phyloP scores from a whole-genome alignment of 1,140 invertebrate genomes.

The Atopsyche davidsoni region DNA sequence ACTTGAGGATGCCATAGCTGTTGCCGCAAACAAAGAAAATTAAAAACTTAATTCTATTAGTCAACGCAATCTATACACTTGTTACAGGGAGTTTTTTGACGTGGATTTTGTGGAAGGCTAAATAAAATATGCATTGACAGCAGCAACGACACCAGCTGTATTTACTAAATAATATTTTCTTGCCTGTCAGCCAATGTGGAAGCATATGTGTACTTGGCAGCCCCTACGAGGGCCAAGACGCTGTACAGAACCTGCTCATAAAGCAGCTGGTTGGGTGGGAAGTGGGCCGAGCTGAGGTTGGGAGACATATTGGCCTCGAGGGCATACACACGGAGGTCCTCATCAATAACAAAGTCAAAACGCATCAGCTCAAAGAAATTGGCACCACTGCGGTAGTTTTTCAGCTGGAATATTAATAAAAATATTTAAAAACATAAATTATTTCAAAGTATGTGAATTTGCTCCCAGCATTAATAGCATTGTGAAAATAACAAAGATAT shows the following conservation, averaged over 20 bases:
- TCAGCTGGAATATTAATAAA: conserved; percentile 35
- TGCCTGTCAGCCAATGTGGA: conserved; percentile 41
- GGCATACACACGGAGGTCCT: conserved; percentile 78
- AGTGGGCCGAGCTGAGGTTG: conserved; percentile 91
- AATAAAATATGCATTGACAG: no score
- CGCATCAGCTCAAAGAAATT: conserved; percentile 94
- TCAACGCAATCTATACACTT: no score
- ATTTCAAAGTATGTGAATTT: conserved; percentile 7
- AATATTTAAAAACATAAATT: conserved; percentile 16
- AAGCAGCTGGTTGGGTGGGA: conserved; percentile 75
- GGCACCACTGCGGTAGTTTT: conserved; percentile 49
- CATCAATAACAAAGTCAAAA: conserved; percentile 89
- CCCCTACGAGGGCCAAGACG: conserved; percentile 74
- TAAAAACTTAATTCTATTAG: no score
- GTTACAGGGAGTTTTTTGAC: no score
- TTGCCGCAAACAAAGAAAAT: no score
- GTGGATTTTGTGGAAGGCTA: no score
- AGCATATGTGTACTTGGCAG: conserved; percentile 51
- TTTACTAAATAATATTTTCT: no score
- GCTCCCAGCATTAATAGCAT: no score
- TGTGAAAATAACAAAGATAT: no score
- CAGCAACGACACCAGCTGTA: no score
- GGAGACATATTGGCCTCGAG: conserved; percentile 99
- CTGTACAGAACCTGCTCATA: conserved; percentile 93
- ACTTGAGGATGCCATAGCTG: no score